These are phyloP conservation scores for Gila robusta DNA, from an alignment of 2,797 vertebrate species.

Conservation along the genomic window DNA sequence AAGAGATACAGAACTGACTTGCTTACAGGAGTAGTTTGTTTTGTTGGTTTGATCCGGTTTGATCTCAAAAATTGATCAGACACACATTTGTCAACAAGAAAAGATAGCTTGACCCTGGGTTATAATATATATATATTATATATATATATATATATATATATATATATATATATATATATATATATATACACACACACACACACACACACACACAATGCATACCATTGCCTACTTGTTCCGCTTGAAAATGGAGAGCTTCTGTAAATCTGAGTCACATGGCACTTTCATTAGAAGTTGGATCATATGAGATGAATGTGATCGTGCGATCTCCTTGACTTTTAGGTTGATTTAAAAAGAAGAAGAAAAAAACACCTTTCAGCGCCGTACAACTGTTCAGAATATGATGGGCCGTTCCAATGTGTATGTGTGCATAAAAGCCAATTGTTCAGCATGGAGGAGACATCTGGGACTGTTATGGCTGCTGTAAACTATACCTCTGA, in stretches of 20 bases:
- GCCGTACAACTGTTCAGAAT: neutral
- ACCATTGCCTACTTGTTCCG: neutral
- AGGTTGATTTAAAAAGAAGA: neutral
- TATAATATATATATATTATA: neutral
- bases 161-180: too few relatives aligned
- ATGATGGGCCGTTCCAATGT: conserved; percentile 5
- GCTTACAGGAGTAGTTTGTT: conserved; percentile 70
- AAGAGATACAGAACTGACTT: neutral
- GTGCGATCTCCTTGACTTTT: neutral
- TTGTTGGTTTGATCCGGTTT: conserved; percentile 76
- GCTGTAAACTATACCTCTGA: conserved; percentile 44
- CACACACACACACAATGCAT: too few relatives aligned
- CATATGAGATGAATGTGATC: neutral
- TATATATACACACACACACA: neutral
- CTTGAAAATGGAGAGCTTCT: neutral
- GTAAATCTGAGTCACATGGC: conserved; percentile 32
- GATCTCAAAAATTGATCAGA: conserved; percentile 62
- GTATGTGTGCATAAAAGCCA: neutral
- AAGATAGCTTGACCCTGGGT: conserved; percentile 45
- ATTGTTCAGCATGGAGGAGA: conserved; percentile 40
- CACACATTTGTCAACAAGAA: conserved; percentile 53
- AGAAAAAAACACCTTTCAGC: conserved; percentile 1
- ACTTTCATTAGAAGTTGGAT: neutral
- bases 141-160: too few relatives aligned
- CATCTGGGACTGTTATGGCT: conserved; percentile 45